Percentiles rank a stretch among this genome's conserved stretches.
Conservation (phyloP, 2,113 vertebrate genomes). For the Arizona elegans region DNA sequence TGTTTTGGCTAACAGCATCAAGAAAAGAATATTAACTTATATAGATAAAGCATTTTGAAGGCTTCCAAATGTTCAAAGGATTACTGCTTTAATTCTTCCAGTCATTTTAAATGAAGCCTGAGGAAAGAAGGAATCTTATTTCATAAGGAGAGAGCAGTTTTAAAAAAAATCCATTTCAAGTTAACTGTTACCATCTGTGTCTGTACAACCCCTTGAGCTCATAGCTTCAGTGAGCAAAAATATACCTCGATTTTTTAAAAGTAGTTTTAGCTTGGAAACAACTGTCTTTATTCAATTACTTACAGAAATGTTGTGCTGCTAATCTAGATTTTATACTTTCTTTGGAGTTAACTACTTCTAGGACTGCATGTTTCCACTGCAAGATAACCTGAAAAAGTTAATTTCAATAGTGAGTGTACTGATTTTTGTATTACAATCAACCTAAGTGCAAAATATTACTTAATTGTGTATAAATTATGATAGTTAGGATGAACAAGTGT, state of each 20-base stretch:
- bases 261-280: background rate
- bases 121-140: background rate
- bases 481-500: background rate
- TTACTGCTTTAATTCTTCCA: background rate
- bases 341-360: constrained; percentile 71
- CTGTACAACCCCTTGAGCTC: background rate
- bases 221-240: background rate
- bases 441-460: background rate
- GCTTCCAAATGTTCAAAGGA: background rate
- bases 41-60: background rate
- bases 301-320: constrained; percentile 85
- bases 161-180: background rate
- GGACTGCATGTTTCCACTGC: constrained; percentile 83
- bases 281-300: constrained; percentile 48
- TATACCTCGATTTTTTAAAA: background rate
- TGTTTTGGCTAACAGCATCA: background rate
- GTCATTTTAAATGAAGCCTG: background rate
- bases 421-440: background rate
- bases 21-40: background rate
- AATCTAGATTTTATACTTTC: constrained; percentile 70
- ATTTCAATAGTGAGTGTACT: background rate
- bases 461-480: background rate
- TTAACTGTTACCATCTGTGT: background rate
- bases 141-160: background rate
- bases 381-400: constrained; percentile 78